Conservation (phyloP, 2,797 vertebrate genomes). For the Phrynocephalus guinanensis region DNA sequence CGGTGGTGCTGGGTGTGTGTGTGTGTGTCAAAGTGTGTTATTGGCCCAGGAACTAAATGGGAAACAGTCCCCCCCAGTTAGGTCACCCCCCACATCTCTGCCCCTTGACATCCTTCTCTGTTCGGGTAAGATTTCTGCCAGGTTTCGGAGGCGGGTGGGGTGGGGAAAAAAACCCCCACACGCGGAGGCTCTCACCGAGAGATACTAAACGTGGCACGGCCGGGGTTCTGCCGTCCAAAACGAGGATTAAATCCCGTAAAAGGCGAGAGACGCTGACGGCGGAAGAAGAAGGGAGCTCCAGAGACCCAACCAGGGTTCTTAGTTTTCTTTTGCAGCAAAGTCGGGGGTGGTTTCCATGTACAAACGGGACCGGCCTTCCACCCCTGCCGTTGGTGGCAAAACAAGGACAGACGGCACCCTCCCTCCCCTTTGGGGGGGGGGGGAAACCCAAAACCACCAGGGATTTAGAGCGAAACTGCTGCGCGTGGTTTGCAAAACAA, state of each 20-base stretch:
- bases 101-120: not conserved
- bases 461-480: not conserved
- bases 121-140: not conserved
- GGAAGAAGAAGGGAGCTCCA: too few species aligned
- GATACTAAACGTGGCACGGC: constrained; percentile 38
- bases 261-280: too few species aligned
- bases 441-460: not conserved
- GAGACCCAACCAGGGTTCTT: too few species aligned
- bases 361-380: too few species aligned
- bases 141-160: constrained; percentile 11
- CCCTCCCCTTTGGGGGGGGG: too few species aligned
- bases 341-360: too few species aligned
- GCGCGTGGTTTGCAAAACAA: not conserved
- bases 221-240: too few species aligned
- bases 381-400: too few species aligned
- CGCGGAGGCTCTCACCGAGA: constrained; percentile 66
- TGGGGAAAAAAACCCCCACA: not conserved
- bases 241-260: too few species aligned
- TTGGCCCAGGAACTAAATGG: not conserved
- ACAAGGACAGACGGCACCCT: too few species aligned
- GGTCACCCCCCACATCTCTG: not conserved
- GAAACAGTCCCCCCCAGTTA: not conserved
- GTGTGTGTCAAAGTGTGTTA: not conserved
- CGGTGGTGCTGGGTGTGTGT: too few species aligned
- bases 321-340: too few species aligned